Evolutionary conservation across 2,797 vertebrate genomes (phyloP), one percentile per base, ranked within the genome.

Genomic region (Platyrinchus mystaceus): DNA sequence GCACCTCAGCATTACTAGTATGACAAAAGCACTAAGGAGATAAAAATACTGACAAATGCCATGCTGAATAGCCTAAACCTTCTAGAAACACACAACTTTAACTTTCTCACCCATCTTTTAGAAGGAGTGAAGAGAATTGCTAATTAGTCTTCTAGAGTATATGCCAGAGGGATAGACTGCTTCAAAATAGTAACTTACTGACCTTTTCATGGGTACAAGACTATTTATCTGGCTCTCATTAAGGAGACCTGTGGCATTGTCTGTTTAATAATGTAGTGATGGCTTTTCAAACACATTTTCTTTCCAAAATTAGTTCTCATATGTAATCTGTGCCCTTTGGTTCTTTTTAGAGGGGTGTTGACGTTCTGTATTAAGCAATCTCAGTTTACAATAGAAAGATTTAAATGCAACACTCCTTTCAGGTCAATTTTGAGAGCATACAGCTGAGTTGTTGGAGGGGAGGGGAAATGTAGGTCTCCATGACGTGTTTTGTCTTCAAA

Each of bases 201-300:
- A 95, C 95, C 94, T 97, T 97, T 97, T 93, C 92, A 93, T 44
- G 46, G 46, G 82, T 96, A 91, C 84, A 84, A 89, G 88, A 95
- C 84, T 92, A 93, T 94, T 95, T 96, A 75, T 94, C 91, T 86
- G 77, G 47, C 58, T 87, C 88, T 95, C 86, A 89, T 94, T 96
- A 97, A 71, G 58, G 68, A 90, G 47, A 92, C 52, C 50, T 87
- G 70, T 89, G 83, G 66, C 86, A 89, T 37, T 75, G 55, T 89
- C 83, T 87, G 37, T 80, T 87, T 92, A 84, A 94, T 94, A 94
- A 88, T 90, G 90, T 60, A 81, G 56, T 47, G 44, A 88, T 82
- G 81, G 39, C 74, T 97, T 95, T 94, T 94, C 84, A 91, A 87
- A 95, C n/a, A 67, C 37, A 43, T 92, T 93, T 91, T 87, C 44